These are phyloP conservation scores for Smithornis capensis DNA, from an alignment of 2,113 vertebrate genomes.

Conservation along the genomic window DNA sequence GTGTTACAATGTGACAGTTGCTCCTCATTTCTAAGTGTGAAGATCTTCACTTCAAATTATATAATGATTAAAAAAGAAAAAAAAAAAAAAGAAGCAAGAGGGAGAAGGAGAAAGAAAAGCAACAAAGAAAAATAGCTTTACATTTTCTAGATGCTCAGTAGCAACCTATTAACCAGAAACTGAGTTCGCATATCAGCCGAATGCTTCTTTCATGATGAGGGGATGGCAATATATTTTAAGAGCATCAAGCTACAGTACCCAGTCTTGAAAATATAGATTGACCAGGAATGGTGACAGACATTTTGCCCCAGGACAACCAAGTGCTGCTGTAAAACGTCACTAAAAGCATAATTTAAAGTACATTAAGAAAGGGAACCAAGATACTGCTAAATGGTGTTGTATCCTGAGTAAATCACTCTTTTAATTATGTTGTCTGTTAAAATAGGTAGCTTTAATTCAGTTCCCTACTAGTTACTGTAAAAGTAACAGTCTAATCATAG, in stretches of 20 bases:
- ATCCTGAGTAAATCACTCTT: background rate
- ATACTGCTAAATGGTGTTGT: background rate
- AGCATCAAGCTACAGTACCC: background rate
- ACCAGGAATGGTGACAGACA: background rate
- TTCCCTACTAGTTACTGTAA: background rate
- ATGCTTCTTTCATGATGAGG: background rate
- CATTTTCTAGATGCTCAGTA: background rate
- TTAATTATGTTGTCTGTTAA: background rate
- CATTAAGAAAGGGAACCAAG: background rate
- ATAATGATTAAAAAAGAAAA: background rate
- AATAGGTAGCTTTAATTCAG: background rate
- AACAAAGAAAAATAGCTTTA: background rate
- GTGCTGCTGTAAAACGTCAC: background rate
- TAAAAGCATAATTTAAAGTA: slow-evolving; percentile 2
- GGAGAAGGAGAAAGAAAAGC: background rate
- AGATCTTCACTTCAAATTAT: background rate
- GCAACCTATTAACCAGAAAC: background rate
- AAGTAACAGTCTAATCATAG: background rate
- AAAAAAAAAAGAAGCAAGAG: background rate
- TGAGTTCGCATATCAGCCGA: background rate
- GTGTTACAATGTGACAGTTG: background rate
- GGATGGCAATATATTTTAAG: background rate
- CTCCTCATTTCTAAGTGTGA: background rate
- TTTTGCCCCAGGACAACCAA: background rate
- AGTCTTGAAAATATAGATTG: background rate